A percentile compares a stretch with the other conserved stretches of the same genome.
Conservation (phyloP, 2,888 invertebrate genomes). For the Psylliodes chrysocephalus region DNA sequence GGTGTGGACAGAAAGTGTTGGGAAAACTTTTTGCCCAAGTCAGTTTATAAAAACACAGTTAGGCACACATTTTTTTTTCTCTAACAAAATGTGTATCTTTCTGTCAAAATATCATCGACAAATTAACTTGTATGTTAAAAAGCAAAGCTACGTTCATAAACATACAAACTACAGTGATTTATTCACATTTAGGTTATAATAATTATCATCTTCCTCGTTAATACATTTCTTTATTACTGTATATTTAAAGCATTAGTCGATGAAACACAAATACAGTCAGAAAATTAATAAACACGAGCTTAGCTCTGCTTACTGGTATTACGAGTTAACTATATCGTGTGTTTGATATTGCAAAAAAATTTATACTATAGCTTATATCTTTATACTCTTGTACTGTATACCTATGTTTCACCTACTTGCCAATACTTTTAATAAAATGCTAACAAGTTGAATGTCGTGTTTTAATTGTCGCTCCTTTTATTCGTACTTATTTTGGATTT, state of each 20-base stretch:
- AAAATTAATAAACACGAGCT: slow-evolving; percentile 47
- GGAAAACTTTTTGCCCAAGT: slow-evolving; percentile 62
- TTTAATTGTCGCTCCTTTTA: no score
- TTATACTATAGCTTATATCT: slow-evolving; percentile 60
- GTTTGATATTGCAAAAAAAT: slow-evolving; percentile 52
- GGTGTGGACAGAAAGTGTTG: slow-evolving; percentile 60
- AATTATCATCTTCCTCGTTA: slow-evolving; percentile 24
- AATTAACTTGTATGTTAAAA: slow-evolving; percentile 44
- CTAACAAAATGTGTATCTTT: slow-evolving; percentile 34
- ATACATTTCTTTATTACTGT: slow-evolving; percentile 28
- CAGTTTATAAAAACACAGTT: slow-evolving; percentile 43
- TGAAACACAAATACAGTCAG: slow-evolving; percentile 34
- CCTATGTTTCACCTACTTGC: slow-evolving; percentile 64
- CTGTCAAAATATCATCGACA: slow-evolving; percentile 45
- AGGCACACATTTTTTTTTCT: slow-evolving; percentile 34
- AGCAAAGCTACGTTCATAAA: slow-evolving; percentile 46
- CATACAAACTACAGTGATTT: slow-evolving; percentile 53
- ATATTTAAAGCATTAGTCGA: slow-evolving; percentile 44
- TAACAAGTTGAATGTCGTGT: slow-evolving; percentile 42
- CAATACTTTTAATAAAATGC: slow-evolving; percentile 64
- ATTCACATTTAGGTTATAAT: slow-evolving; percentile 36
- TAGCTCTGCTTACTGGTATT: slow-evolving; percentile 55
- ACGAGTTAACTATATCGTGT: slow-evolving; percentile 48
- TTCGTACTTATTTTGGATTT: background rate
- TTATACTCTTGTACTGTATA: slow-evolving; percentile 63